Conservation (phyloP, 2,888 invertebrate genomes). For the Gymnoscelis rufifasciata region DNA sequence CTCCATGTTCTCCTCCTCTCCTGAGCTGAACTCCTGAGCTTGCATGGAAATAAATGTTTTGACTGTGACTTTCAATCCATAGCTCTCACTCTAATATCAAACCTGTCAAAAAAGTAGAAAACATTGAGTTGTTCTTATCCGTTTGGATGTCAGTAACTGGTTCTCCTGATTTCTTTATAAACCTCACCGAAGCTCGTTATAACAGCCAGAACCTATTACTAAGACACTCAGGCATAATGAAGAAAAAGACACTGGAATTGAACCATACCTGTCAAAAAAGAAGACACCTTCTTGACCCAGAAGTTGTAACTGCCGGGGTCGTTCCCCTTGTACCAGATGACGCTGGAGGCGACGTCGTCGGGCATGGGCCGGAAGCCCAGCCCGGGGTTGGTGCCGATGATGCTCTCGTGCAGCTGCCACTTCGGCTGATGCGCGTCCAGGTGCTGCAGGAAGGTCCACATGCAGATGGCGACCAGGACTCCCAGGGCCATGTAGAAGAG, state of each 20-base stretch:
- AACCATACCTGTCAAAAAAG: conserved; percentile 85
- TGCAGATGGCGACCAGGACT: conserved; percentile 94
- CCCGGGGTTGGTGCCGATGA: conserved; percentile 97
- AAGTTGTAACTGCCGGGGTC: conserved; percentile 85
- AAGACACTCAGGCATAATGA: no score
- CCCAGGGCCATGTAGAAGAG: conserved; percentile 95
- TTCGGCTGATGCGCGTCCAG: conserved; percentile 93
- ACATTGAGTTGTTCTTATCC: no score
- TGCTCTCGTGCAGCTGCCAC: conserved; percentile 90
- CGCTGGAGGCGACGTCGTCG: conserved; percentile 91
- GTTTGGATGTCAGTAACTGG: no score
- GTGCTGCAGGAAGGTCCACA: conserved; percentile 96
- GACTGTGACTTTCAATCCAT: no score
- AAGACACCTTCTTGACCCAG: conserved; percentile 87
- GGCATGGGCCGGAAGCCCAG: conserved; percentile 97
- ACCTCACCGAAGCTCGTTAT: no score
- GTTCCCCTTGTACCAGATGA: conserved; percentile 96
- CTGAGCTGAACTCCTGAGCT: no score
- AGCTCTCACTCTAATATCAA: no score
- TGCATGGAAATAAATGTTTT: no score
- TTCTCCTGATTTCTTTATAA: no score
- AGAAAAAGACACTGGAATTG: no score
- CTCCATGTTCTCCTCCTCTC: no score
- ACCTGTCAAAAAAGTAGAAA: conserved; percentile 89
- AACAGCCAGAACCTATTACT: no score